Conservation (phyloP, 2,113 vertebrate species). For the Alaudala cheleensis region DNA sequence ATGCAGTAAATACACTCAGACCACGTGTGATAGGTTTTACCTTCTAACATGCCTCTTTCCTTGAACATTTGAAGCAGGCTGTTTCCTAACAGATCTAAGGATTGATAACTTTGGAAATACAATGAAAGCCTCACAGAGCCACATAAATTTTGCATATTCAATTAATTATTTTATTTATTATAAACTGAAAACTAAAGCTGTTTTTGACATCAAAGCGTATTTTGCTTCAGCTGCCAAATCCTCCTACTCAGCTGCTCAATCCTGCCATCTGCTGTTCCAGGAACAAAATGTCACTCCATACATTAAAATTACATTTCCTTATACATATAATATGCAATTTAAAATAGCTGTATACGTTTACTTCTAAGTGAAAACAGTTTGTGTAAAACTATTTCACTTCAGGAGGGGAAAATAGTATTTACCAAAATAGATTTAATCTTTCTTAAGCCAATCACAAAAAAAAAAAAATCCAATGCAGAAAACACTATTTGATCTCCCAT, state of each 20-base stretch:
- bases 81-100: background rate
- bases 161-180: background rate
- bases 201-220: background rate
- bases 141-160: background rate
- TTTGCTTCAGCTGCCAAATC: background rate
- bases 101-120: background rate
- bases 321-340: background rate
- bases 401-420: background rate
- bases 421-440: background rate
- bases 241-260: background rate
- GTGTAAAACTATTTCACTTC: background rate
- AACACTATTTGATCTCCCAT: background rate
- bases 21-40: accelerated
- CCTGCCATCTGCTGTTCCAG: constrained; percentile 59
- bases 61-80: background rate
- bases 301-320: background rate
- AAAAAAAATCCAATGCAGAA: background rate
- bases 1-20: background rate
- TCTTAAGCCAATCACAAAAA: background rate
- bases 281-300: background rate
- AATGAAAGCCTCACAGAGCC: background rate
- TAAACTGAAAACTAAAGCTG: background rate
- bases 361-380: background rate
- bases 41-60: background rate
- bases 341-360: background rate